Percentiles rank a stretch among this genome's conserved stretches.
phyloP scores from a whole-genome alignment of 2,888 invertebrate genomes.

The Acanthococcus lagerstroemiae region DNA sequence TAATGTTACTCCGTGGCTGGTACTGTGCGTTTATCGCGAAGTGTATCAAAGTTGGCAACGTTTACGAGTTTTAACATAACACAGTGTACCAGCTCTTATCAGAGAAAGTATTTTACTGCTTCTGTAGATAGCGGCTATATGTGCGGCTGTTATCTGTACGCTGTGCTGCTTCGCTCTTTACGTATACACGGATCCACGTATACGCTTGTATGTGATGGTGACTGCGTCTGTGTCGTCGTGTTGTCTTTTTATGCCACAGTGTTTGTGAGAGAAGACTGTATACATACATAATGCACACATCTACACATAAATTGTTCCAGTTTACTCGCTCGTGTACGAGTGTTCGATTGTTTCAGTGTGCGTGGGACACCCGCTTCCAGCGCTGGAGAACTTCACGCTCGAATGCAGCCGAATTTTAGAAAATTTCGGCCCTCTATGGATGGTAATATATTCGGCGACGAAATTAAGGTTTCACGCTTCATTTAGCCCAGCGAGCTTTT shows the following conservation, averaged over 20 bases:
- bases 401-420: slow-evolving; percentile 19
- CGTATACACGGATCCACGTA: too few relatives aligned
- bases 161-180: too few relatives aligned
- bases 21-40: slow-evolving; percentile 19
- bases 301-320: too few relatives aligned
- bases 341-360: not conserved
- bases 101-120: slow-evolving; percentile 29
- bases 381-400: slow-evolving; percentile 13
- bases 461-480: slow-evolving; percentile 21
- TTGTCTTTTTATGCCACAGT: too few relatives aligned
- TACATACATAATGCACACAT: too few relatives aligned
- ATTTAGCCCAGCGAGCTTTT: too few relatives aligned
- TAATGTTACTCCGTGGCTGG: slow-evolving; percentile 28
- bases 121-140: slow-evolving; percentile 23
- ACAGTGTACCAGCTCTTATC: slow-evolving; percentile 17
- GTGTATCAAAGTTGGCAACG: slow-evolving; percentile 29
- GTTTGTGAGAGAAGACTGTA: too few relatives aligned
- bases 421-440: not conserved
- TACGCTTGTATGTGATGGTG: too few relatives aligned
- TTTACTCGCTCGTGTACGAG: slow-evolving; percentile 1
- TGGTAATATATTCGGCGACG: not conserved
- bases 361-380: not conserved
- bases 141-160: slow-evolving; percentile 21
- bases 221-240: too few relatives aligned
- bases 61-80: slow-evolving; percentile 25